phyloP scores from a whole-genome alignment of 2,113 vertebrate genomes.

The Motacilla tschutschensis region DNA sequence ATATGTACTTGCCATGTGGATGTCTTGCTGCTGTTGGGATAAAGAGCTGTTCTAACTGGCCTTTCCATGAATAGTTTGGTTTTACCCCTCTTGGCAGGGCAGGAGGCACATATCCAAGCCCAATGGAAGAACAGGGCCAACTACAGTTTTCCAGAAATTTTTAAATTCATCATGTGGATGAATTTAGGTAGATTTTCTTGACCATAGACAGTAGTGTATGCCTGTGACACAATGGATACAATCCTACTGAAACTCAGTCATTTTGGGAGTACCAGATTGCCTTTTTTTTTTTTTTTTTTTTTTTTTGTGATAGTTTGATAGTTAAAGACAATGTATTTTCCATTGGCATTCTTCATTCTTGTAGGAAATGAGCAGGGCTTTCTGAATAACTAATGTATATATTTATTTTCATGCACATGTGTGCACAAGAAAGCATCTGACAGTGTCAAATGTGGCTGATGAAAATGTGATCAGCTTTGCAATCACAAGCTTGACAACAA shows the following conservation, averaged over 20 bases:
- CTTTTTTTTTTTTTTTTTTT: rapidly evolving
- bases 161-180: neutral
- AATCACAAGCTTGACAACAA: neutral
- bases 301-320: rapidly evolving
- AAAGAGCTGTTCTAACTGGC: neutral
- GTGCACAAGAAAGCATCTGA: neutral
- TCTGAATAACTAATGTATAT: neutral
- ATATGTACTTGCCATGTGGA: neutral
- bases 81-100: neutral
- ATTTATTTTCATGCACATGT: neutral
- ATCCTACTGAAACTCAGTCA: neutral
- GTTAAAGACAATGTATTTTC: neutral
- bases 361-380: neutral
- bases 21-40: neutral
- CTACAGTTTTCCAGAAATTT: neutral
- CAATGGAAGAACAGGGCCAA: neutral
- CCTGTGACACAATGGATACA: neutral
- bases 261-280: neutral
- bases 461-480: neutral
- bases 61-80: neutral
- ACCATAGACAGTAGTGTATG: neutral
- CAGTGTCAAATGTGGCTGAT: neutral
- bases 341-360: neutral
- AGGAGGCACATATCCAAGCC: neutral
- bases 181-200: neutral